Conservation (phyloP, 2,797 vertebrate genomes). For the Cheirogaleus major region DNA sequence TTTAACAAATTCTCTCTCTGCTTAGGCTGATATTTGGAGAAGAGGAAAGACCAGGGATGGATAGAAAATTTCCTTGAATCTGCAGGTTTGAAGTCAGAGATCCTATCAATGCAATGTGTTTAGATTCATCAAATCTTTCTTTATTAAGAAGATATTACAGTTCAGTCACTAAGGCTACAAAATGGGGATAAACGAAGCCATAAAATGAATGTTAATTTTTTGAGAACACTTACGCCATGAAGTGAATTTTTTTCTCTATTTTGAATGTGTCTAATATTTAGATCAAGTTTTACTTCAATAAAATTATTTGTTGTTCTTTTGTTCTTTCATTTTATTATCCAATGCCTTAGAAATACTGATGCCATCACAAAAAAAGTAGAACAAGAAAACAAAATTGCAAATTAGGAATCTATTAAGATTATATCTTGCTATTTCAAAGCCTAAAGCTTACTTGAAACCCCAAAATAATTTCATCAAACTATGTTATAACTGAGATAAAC, state of each 20-base stretch:
- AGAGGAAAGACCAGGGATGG: background rate
- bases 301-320: background rate
- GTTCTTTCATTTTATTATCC: background rate
- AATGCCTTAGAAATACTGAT: background rate
- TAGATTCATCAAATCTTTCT: background rate
- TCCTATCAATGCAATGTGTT: background rate
- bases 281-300: background rate
- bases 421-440: constrained; percentile 1
- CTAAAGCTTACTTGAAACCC: constrained; percentile 44
- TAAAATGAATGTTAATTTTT: background rate
- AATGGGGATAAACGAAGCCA: background rate
- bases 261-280: background rate
- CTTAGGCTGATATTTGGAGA: background rate
- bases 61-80: background rate
- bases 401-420: constrained; percentile 28
- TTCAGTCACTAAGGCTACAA: background rate
- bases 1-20: background rate
- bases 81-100: background rate
- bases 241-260: background rate
- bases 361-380: constrained; percentile 31
- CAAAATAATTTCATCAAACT: constrained; percentile 50
- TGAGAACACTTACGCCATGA: background rate
- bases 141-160: background rate
- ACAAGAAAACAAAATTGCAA: background rate
- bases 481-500: constrained; percentile 15